A percentile compares a stretch with the other conserved stretches of the same genome.
Evolutionary conservation across 2,797 vertebrate species (phyloP).

Genomic region (Mormyrops boulengeri): DNA sequence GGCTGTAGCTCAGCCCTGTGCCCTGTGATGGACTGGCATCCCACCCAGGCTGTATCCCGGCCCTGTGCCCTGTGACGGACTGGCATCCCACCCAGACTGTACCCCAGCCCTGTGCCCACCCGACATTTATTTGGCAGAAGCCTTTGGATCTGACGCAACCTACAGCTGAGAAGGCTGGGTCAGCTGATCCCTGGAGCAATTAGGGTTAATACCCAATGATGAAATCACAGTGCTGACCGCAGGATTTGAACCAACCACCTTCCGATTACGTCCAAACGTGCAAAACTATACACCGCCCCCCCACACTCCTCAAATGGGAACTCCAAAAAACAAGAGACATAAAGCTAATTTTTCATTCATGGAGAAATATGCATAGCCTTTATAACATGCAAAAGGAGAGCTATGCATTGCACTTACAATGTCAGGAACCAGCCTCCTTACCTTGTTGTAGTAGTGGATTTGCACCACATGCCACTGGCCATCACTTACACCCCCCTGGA

Average conservation of each 20-base stretch:
- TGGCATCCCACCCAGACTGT: no score
- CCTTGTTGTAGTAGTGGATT: constrained; percentile 91
- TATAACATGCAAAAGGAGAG: neutral
- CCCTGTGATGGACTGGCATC: no score
- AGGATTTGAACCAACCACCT: neutral
- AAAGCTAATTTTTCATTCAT: neutral
- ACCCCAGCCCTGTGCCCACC: no score
- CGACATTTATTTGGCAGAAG: no score
- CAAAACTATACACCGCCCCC: neutral
- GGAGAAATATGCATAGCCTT: neutral
- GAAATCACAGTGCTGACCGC: neutral
- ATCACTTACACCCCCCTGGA: constrained; percentile 81
- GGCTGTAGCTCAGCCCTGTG: no score
- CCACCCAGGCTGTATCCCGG: no score
- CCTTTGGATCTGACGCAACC: no score
- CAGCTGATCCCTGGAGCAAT: neutral
- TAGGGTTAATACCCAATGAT: neutral
- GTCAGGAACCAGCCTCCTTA: constrained; percentile 32
- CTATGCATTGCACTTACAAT: neutral
- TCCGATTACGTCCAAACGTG: neutral
- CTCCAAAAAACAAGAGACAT: neutral
- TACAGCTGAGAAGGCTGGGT: neutral
- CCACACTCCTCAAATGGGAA: neutral
- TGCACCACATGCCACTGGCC: constrained; percentile 88
- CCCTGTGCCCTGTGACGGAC: no score